These are phyloP conservation scores for Drosophila paracracens DNA, from an alignment of 2,888 invertebrate genomes.

Conservation along the genomic window DNA sequence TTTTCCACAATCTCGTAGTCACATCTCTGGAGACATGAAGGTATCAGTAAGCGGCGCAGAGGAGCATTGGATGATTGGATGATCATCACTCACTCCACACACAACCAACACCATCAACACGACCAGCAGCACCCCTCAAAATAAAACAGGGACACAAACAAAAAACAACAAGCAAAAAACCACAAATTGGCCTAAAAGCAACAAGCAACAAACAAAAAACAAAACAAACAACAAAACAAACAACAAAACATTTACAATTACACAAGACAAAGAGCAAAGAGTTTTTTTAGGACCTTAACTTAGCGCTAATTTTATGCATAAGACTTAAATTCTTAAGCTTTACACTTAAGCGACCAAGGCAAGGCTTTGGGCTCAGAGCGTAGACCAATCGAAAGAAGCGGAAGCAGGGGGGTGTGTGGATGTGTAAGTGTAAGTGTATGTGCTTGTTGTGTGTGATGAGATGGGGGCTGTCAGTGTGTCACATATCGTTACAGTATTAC, in stretches of 20 bases:
- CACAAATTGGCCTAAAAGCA: constrained; percentile 41
- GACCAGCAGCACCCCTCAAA: not conserved
- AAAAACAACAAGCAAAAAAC: constrained; percentile 6
- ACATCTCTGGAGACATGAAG: constrained; percentile 85
- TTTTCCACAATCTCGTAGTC: constrained; percentile 85
- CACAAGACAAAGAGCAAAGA: constrained; percentile 56
- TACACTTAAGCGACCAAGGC: constrained; percentile 7
- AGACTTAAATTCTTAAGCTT: constrained; percentile 25
- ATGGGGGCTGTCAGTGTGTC: not conserved
- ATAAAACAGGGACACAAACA: constrained; percentile 10
- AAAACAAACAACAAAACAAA: constrained; percentile 19
- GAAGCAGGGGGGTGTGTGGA: not conserved
- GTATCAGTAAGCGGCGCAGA: constrained; percentile 76
- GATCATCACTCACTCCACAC: not conserved
- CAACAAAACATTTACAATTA: constrained; percentile 46
- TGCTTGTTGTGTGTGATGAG: not conserved
- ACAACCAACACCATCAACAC: not conserved
- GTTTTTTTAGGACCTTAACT: constrained; percentile 31
- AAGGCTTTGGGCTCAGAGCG: not conserved
- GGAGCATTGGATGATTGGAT: not conserved
- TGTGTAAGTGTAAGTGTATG: not conserved
- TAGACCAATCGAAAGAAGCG: not conserved
- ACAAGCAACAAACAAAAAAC: constrained; percentile 14
- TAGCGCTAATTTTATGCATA: constrained; percentile 31
- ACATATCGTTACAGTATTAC: constrained; percentile 7